phyloP scores from a whole-genome alignment of 2,113 vertebrate species.

The Neodontobutis hainanensis region DNA sequence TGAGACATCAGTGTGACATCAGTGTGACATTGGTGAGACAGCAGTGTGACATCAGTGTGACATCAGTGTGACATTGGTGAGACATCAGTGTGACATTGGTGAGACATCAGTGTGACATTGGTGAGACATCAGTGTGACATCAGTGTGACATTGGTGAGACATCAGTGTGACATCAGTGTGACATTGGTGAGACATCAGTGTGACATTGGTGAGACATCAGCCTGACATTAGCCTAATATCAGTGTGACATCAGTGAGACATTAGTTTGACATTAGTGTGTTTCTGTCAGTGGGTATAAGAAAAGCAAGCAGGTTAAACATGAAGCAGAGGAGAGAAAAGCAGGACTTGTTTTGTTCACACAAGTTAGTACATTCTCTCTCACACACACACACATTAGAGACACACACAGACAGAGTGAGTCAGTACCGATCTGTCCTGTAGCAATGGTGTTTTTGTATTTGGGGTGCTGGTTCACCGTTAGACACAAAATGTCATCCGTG shows the following conservation, averaged over 20 bases:
- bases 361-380: slow-evolving; percentile 36
- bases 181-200: no score
- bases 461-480: slow-evolving; percentile 96
- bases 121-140: no score
- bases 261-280: neutral
- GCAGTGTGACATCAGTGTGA: no score
- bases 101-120: no score
- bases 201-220: no score
- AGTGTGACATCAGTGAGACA: neutral
- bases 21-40: no score
- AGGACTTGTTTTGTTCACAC: slow-evolving; percentile 24
- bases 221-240: no score
- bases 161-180: no score
- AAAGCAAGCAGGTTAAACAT: slow-evolving; percentile 63
- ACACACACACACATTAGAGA: slow-evolving; percentile 8
- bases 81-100: no score
- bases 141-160: no score
- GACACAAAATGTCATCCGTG: slow-evolving; percentile 93
- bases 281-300: slow-evolving; percentile 5
- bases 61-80: no score
- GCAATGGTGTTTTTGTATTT: slow-evolving; percentile 95
- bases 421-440: slow-evolving; percentile 92
- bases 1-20: no score
- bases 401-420: neutral
- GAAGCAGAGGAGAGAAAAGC: slow-evolving; percentile 78